Conservation (phyloP, 2,113 vertebrate species). For the Oreochromis spilurus region DNA sequence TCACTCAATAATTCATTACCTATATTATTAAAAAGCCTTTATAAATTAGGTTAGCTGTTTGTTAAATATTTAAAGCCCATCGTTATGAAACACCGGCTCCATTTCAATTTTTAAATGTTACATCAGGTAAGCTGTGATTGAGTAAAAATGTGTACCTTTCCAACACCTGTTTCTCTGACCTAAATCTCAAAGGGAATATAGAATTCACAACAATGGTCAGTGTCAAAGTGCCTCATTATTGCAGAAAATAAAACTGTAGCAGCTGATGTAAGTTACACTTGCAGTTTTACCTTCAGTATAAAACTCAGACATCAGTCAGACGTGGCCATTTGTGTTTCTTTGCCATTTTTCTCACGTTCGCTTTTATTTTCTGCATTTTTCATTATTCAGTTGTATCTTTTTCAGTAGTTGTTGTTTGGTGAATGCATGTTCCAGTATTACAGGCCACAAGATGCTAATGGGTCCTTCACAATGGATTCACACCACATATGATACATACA, state of each 20-base stretch:
- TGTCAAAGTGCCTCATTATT: background rate
- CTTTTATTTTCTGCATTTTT: background rate
- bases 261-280: background rate
- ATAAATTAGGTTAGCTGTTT: background rate
- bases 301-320: background rate
- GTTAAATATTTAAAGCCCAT: background rate
- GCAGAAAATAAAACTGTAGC: background rate
- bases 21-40: background rate
- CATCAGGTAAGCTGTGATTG: background rate
- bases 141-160: background rate
- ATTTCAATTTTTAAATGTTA: background rate
- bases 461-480: background rate
- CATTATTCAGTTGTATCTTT: background rate
- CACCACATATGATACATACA: background rate
- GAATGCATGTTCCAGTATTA: background rate
- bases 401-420: background rate
- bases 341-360: background rate
- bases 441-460: background rate
- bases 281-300: background rate
- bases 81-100: too few relatives aligned
- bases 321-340: background rate
- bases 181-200: background rate
- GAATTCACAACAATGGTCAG: background rate
- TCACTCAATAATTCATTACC: background rate
- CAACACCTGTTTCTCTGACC: background rate